These are phyloP conservation scores for Lissocephala sabroskyi DNA, from an alignment of 2,888 invertebrate genomes.

Conservation along the genomic window DNA sequence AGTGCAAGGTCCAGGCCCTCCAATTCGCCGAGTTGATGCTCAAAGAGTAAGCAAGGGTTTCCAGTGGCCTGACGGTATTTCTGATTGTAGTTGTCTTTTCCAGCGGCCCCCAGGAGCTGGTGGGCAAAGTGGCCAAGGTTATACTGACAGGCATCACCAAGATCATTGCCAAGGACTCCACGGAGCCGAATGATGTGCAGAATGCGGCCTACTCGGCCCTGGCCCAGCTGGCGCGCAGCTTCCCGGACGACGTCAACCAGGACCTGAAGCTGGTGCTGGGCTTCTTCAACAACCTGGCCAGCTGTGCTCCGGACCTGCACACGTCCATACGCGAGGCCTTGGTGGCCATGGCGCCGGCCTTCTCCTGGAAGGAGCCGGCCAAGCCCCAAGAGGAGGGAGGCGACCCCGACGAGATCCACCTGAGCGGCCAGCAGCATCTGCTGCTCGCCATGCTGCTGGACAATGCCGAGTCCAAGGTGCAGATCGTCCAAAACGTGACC, in stretches of 20 bases:
- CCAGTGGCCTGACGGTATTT: neutral
- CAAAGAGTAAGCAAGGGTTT: conserved; percentile 78
- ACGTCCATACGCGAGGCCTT: conserved; percentile 80
- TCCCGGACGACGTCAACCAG: conserved; percentile 78
- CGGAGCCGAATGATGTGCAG: conserved; percentile 72
- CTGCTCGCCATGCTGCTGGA: conserved; percentile 80
- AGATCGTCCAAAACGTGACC: conserved; percentile 86
- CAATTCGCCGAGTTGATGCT: conserved; percentile 88
- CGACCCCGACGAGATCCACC: conserved; percentile 53
- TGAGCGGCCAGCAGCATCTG: conserved; percentile 71
- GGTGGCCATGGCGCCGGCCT: conserved; percentile 80
- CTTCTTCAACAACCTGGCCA: conserved; percentile 70
- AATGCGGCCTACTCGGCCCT: conserved; percentile 72
- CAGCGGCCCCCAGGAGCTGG: conserved; percentile 68
- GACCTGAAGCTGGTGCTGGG: conserved; percentile 74
- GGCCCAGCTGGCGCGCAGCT: conserved; percentile 74
- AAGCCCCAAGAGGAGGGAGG: conserved; percentile 35
- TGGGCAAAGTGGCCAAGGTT: conserved; percentile 70
- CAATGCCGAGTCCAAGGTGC: conserved; percentile 83
- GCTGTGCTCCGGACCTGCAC: conserved; percentile 74
- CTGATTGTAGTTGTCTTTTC: neutral
- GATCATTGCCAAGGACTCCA: conserved; percentile 67
- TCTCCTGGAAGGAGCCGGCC: conserved; percentile 71
- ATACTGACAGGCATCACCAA: conserved; percentile 70
- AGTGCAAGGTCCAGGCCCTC: conserved; percentile 85